A percentile compares a stretch with the other conserved stretches of the same genome.
Conservation (phyloP, 2,113 vertebrate species). For the Corythaixoides concolor region DNA sequence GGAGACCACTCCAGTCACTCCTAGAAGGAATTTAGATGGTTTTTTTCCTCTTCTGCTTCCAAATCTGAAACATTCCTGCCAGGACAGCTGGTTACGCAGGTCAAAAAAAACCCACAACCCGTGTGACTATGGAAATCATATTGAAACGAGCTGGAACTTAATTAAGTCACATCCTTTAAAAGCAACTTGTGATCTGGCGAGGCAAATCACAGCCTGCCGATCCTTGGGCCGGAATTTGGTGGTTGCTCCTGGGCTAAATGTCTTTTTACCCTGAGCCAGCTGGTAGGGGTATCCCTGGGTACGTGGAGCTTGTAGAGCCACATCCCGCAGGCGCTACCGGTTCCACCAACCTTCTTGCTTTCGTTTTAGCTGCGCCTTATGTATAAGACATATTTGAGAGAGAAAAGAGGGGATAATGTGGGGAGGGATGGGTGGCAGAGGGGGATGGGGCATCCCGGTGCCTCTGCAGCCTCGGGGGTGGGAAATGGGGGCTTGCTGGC, state of each 20-base stretch:
- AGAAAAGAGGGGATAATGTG: background rate
- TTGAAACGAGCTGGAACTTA: conserved; percentile 40
- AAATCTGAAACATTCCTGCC: background rate
- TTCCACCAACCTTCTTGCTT: background rate
- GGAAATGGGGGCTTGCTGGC: background rate
- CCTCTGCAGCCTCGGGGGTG: background rate
- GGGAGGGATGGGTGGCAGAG: background rate
- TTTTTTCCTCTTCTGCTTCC: background rate
- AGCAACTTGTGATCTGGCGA: background rate
- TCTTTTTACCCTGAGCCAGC: no score
- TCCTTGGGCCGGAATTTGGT: background rate
- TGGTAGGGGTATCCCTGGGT: no score
- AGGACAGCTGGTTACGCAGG: conserved; percentile 5
- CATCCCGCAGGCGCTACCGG: accelerated
- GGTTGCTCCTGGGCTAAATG: background rate
- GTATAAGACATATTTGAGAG: accelerated
- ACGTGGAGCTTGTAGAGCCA: background rate
- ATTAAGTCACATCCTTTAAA: conserved; percentile 52
- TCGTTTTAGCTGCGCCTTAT: accelerated
- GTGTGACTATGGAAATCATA: conserved; percentile 41
- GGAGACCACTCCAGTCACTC: background rate
- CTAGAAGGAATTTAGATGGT: background rate
- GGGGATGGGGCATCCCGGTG: background rate
- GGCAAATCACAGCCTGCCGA: background rate
- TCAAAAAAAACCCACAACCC: background rate